Evolutionary conservation across 2,797 vertebrate species (phyloP).

Genomic region (Hyperoplus lanceolatus): DNA sequence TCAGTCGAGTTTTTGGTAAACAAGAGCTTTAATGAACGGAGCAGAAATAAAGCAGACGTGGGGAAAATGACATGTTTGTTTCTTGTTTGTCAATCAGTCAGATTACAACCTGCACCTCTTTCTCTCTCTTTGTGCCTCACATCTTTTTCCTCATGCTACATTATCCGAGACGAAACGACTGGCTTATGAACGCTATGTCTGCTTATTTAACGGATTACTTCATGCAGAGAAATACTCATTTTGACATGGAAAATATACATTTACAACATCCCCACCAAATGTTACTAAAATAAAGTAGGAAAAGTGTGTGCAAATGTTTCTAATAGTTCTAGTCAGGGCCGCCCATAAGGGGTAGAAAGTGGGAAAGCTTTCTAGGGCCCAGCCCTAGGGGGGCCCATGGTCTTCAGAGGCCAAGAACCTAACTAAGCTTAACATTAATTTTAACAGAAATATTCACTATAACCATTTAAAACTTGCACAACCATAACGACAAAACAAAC

Average conservation of each 20-base stretch:
- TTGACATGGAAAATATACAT: slow-evolving; percentile 55
- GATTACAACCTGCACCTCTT: background rate
- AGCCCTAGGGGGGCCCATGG: too few relatives aligned
- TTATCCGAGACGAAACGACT: slow-evolving; percentile 12
- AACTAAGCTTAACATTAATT: too few relatives aligned
- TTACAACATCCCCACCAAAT: slow-evolving; percentile 31
- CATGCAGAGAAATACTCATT: slow-evolving; percentile 39
- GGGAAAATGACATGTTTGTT: background rate
- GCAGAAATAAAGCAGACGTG: background rate
- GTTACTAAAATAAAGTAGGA: slow-evolving; percentile 34
- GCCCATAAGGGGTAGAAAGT: too few relatives aligned
- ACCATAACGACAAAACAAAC: too few relatives aligned
- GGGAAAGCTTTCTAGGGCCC: too few relatives aligned
- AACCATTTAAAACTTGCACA: too few relatives aligned
- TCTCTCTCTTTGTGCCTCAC: background rate
- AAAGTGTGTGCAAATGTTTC: slow-evolving; percentile 14
- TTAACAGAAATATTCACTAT: too few relatives aligned
- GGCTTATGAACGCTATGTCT: slow-evolving; percentile 32
- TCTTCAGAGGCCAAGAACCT: too few relatives aligned
- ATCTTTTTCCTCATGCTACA: slow-evolving; percentile 18
- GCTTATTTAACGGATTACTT: slow-evolving; percentile 49
- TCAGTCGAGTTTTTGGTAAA: background rate
- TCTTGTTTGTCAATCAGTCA: slow-evolving; percentile 18
- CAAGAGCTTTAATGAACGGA: slow-evolving; percentile 5
- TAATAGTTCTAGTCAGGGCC: too few relatives aligned